Percentiles rank a stretch among this genome's conserved stretches.
Evolutionary conservation across 2,113 vertebrate species (phyloP).

Genomic region (Rhegmatorhina hoffmannsi): DNA sequence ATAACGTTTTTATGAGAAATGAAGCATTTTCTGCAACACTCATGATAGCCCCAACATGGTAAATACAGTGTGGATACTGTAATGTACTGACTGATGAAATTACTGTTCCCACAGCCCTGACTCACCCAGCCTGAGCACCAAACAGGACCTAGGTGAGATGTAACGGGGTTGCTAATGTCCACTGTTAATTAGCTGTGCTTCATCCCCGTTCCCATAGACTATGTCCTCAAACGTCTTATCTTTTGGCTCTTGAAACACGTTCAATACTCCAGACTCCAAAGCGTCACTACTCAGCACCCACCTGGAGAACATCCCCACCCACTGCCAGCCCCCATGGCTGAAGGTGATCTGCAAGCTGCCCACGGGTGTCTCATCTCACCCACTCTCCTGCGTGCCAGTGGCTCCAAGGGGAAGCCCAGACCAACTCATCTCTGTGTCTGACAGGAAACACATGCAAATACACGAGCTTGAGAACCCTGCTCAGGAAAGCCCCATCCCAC

Average conservation of each 20-base stretch:
- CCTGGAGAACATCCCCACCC: not conserved
- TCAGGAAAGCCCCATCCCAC: constrained; percentile 41
- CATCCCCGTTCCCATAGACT: accelerated
- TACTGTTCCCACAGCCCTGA: not conserved
- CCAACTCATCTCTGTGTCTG: constrained; percentile 8
- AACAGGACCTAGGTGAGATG: not conserved
- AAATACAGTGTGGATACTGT: not conserved
- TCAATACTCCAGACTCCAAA: no score
- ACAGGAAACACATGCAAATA: constrained; percentile 24
- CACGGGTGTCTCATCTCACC: not conserved
- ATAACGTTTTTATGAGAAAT: not conserved
- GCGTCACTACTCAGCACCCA: accelerated
- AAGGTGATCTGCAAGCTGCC: not conserved
- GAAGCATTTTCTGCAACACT: not conserved
- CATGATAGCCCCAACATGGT: accelerated
- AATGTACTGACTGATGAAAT: not conserved
- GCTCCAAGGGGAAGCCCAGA: constrained; percentile 23
- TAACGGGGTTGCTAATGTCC: accelerated
- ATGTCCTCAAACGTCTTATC: accelerated
- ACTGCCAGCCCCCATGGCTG: accelerated
- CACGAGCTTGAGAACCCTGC: not conserved
- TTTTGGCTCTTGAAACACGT: not conserved
- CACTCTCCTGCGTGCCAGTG: not conserved
- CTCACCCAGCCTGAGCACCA: not conserved
- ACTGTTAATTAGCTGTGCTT: not conserved